phyloP scores from a whole-genome alignment of 2,888 invertebrate species.

The Hirtodrosophila histrioides region DNA sequence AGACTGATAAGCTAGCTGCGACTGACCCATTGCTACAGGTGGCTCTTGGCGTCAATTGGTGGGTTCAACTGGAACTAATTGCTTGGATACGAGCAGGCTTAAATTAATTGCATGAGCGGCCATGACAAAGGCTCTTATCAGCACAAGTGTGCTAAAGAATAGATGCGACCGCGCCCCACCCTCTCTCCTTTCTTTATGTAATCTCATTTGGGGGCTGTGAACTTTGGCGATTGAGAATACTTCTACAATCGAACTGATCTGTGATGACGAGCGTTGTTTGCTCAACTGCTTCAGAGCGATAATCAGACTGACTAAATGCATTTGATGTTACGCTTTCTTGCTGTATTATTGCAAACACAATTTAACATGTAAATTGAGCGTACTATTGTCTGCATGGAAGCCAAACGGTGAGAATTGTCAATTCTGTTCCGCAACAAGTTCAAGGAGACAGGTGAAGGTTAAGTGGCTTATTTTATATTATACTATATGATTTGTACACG shows the following conservation, averaged over 20 bases:
- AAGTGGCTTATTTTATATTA: background rate
- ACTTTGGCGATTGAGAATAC: slow-evolving; percentile 6
- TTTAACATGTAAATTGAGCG: slow-evolving; percentile 1
- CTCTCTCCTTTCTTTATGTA: slow-evolving; percentile 1
- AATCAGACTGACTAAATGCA: slow-evolving; percentile 2
- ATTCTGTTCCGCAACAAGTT: slow-evolving; percentile 7
- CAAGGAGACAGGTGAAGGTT: background rate
- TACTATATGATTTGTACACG: too few species aligned
- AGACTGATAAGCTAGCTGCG: slow-evolving; percentile 5
- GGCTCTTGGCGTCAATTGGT: background rate
- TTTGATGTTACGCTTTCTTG: background rate
- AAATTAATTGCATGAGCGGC: slow-evolving; percentile 3
- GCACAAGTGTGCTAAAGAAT: slow-evolving; percentile 1
- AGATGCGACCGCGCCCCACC: background rate
- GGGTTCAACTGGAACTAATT: slow-evolving; percentile 26
- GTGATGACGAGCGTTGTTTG: slow-evolving; percentile 1
- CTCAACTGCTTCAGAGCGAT: slow-evolving; percentile 5
- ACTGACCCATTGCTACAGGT: slow-evolving; percentile 8
- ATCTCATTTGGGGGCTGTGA: slow-evolving; percentile 23
- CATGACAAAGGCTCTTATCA: slow-evolving; percentile 4
- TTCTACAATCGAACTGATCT: background rate
- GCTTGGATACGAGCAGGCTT: background rate
- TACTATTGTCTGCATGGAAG: slow-evolving; percentile 6
- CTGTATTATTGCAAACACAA: background rate
- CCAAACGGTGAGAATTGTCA: background rate